Evolutionary conservation across 2,888 invertebrate species (phyloP).

Genomic region (Serripes groenlandicus): DNA sequence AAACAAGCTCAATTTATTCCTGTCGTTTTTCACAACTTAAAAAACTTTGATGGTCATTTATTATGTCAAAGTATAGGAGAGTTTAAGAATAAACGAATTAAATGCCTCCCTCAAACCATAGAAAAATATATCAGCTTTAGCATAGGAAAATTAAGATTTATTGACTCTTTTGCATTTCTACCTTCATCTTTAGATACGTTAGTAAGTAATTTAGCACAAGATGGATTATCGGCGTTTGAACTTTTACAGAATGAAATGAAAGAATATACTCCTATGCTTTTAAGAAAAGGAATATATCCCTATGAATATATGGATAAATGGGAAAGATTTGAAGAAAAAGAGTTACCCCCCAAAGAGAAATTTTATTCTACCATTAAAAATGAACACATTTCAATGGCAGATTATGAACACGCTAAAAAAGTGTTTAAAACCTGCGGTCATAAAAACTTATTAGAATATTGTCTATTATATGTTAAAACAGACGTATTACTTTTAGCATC

Average conservation of each 20-base stretch:
- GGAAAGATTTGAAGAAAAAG: slow-evolving; percentile 45
- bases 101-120: slow-evolving; percentile 48
- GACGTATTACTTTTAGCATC: slow-evolving; percentile 57
- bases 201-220: slow-evolving; percentile 28
- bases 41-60: slow-evolving; percentile 55
- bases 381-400: slow-evolving; percentile 31
- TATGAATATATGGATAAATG: slow-evolving; percentile 55
- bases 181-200: slow-evolving; percentile 26
- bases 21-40: slow-evolving; percentile 54
- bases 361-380: slow-evolving; percentile 45
- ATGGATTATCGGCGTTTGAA: slow-evolving; percentile 18
- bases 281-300: slow-evolving; percentile 59
- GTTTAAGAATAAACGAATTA: slow-evolving; percentile 35
- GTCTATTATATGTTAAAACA: slow-evolving; percentile 50
- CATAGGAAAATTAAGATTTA: slow-evolving; percentile 34
- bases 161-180: slow-evolving; percentile 46
- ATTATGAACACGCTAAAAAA: slow-evolving; percentile 44
- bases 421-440: slow-evolving; percentile 27
- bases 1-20: slow-evolving; percentile 58
- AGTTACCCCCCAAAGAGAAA: slow-evolving; percentile 30
- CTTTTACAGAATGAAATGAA: slow-evolving; percentile 42
- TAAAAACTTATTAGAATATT: slow-evolving; percentile 52
- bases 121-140: slow-evolving; percentile 50
- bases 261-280: slow-evolving; percentile 28
- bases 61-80: slow-evolving; percentile 44